phyloP scores from a whole-genome alignment of 2,797 vertebrate genomes.

The Spheniscus humboldti region DNA sequence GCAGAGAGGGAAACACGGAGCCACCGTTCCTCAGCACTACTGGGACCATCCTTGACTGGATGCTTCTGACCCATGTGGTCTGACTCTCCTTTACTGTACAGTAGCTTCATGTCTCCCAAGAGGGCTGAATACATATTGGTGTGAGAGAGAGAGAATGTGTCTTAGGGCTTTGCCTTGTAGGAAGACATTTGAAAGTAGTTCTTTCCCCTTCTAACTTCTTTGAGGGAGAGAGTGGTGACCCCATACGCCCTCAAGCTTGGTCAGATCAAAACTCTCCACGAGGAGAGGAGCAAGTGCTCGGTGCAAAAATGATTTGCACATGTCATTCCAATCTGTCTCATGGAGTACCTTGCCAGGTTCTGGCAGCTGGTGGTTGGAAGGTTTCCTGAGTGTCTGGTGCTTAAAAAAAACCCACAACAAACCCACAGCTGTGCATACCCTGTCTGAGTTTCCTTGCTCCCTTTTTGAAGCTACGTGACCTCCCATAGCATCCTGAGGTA shows the following conservation, averaged over 20 bases:
- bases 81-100: not conserved
- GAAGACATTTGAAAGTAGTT: not conserved
- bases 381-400: not conserved
- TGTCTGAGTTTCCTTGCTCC: not conserved
- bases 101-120: not conserved
- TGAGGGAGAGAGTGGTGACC: no score
- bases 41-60: not conserved
- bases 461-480: not conserved
- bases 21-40: rapidly evolving
- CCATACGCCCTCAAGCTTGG: not conserved
- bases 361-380: not conserved
- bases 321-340: not conserved
- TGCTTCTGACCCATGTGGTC: not conserved
- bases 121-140: not conserved
- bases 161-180: not conserved
- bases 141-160: not conserved
- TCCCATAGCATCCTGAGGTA: not conserved
- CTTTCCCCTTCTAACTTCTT: not conserved
- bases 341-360: not conserved
- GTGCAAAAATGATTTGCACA: not conserved
- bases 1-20: no score
- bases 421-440: no score
- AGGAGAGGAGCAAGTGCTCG: not conserved
- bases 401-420: not conserved
- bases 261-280: not conserved